Evolutionary conservation across 2,797 vertebrate species (phyloP), one percentile per base, ranked within the genome.

Genomic region (Garrulus glandarius): DNA sequence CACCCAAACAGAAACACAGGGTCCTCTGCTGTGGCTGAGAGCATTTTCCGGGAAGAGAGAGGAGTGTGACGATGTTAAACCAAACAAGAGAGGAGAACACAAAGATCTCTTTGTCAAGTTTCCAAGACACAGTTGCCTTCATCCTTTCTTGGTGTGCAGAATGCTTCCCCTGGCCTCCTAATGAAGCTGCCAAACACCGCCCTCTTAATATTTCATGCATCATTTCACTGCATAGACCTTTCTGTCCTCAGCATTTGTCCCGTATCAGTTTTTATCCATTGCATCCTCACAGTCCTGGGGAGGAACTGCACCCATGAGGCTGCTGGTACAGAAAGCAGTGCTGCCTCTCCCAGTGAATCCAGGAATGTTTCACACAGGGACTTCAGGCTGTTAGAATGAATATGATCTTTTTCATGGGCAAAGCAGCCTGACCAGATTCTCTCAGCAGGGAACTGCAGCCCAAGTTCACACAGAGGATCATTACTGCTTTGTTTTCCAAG

Each of bases 71-170:
- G 7, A 63, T 59, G 55, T 68, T 85, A 68, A 92, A 87, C 71
- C 53, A 83, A 87, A 82, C 63, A 83, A 84, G 74, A 72, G 90
- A 78, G 52, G 52, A 94, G 87, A 95, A 76, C 43, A 95, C 92
- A 95, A 94, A 96, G 87, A 44, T 92, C 83, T 86, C 92, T 95
- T 95, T 95, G 93, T 92, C 90, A 86, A 36, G 53, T 94, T 76
- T 94, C 90, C 95, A 95, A 95, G 92, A 81, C 76, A 89, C 87
- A 84, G 83, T 90, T 90, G 85, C 93, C 93, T 95, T 92, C 93
- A n/a, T 64, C 83, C 90, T 90, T 95, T 93, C 92, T 81, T 91
- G 92, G 70, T 93, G 88, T 15, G 32, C 80, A 92, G 74, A 88
- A 82, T 37, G 83, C 63, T 95, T 87, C 46, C 92, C 67, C 86